A percentile compares a stretch with the other conserved stretches of the same genome.
Conservation (phyloP, 2,113 vertebrate genomes). For the Paramormyrops kingsleyae region DNA sequence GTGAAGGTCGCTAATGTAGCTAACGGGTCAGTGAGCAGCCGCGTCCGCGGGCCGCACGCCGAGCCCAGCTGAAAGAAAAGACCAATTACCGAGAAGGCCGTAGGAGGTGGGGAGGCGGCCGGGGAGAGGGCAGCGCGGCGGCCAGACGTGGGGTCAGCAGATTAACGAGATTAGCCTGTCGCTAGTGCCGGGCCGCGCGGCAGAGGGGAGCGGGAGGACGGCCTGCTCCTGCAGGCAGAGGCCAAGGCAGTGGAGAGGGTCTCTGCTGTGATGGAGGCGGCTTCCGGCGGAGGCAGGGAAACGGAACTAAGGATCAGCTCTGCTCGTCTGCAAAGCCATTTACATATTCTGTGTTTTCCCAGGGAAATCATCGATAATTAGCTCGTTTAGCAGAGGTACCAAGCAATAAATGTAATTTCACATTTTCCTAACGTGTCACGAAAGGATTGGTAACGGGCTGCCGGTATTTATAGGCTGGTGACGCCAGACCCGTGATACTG, state of each 20-base stretch:
- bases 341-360: background rate
- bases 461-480: background rate
- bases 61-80: background rate
- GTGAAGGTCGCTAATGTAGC: conserved; percentile 4
- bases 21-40: conserved; percentile 10
- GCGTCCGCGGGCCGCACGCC: background rate
- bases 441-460: background rate
- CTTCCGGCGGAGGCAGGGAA: background rate
- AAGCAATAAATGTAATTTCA: background rate
- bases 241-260: background rate
- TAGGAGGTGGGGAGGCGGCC: background rate
- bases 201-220: background rate
- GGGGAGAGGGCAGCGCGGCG: background rate
- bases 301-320: background rate
- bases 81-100: conserved; percentile 7
- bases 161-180: conserved; percentile 8
- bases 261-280: background rate
- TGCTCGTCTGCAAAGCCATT: background rate
- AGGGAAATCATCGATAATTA: background rate
- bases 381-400: background rate
- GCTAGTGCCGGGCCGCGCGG: background rate
- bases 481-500: background rate
- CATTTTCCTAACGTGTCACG: background rate
- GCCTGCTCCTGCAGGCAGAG: background rate
- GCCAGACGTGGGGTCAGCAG: background rate